Percentiles rank a stretch among this genome's conserved stretches.
Evolutionary conservation across 2,797 vertebrate genomes (phyloP).

Genomic region (Iguana delicatissima): DNA sequence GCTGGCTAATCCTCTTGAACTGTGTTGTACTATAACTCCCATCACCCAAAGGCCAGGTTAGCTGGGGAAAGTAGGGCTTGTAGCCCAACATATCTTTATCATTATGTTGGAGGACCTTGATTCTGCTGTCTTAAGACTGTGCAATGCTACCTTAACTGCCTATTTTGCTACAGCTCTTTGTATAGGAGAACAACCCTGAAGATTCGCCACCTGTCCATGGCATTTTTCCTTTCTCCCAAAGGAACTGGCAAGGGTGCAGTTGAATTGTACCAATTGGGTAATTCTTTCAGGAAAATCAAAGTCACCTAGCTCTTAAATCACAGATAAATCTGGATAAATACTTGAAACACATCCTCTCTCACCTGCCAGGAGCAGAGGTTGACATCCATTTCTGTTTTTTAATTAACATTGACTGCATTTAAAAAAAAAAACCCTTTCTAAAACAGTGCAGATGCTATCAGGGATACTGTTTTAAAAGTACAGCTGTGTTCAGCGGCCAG

Average conservation of each 20-base stretch:
- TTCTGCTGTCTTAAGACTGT: neutral
- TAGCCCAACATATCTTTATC: neutral
- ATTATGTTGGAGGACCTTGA: no score
- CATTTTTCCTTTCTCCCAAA: neutral
- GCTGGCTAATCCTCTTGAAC: no score
- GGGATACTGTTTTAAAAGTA: slow-evolving; percentile 14
- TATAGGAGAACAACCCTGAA: no score
- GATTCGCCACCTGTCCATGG: neutral
- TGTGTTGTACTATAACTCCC: neutral
- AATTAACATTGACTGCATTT: neutral
- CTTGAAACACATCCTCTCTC: slow-evolving; percentile 56
- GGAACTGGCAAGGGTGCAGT: neutral
- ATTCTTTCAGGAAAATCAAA: neutral
- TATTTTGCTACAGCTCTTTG: neutral
- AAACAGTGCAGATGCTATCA: slow-evolving; percentile 30
- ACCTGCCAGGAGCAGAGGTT: slow-evolving; percentile 20
- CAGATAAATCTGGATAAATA: slow-evolving; percentile 19
- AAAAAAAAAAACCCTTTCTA: neutral
- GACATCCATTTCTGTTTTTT: neutral
- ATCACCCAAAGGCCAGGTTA: neutral
- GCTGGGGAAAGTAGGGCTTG: no score
- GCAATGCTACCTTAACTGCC: neutral
- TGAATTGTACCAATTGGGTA: neutral
- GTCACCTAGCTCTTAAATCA: neutral
- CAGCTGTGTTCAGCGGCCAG: neutral